Conservation (phyloP, 1,140 invertebrate species). For the Heterodera carotae region DNA sequence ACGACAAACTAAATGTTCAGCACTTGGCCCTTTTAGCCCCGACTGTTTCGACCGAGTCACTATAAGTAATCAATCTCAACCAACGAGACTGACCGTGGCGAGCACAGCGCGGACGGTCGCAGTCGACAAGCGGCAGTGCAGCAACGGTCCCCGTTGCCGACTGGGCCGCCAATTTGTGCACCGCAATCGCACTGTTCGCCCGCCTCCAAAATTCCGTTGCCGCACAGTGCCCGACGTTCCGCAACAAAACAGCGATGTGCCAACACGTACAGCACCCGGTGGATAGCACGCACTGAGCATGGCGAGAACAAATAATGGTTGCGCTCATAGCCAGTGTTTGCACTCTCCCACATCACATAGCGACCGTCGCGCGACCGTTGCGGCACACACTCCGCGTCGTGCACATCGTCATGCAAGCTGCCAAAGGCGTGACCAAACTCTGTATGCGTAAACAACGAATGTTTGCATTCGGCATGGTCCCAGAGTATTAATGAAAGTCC, state of each 20-base stretch:
- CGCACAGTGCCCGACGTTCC: slow-evolving; percentile 44
- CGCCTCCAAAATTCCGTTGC: slow-evolving; percentile 51
- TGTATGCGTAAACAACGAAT: slow-evolving; percentile 30
- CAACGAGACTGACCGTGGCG: slow-evolving; percentile 25
- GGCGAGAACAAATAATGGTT: slow-evolving; percentile 53
- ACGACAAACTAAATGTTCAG: not conserved
- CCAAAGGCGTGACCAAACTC: slow-evolving; percentile 51
- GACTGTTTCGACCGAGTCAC: too few species aligned
- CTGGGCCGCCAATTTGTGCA: slow-evolving; percentile 36
- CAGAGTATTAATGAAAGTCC: too few species aligned
- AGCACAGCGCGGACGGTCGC: slow-evolving; percentile 35
- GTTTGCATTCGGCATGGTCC: too few species aligned
- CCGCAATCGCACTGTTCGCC: slow-evolving; percentile 52
- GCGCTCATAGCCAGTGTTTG: slow-evolving; percentile 50
- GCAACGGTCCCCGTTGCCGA: slow-evolving; percentile 32
- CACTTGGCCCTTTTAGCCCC: too few species aligned
- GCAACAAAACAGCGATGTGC: slow-evolving; percentile 49
- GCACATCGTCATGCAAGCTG: slow-evolving; percentile 37
- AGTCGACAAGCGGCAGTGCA: slow-evolving; percentile 43
- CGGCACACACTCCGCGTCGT: slow-evolving; percentile 42
- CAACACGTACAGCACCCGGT: slow-evolving; percentile 46
- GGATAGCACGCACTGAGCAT: slow-evolving; percentile 48
- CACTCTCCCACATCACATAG: slow-evolving; percentile 52
- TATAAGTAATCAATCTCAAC: too few species aligned
- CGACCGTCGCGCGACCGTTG: slow-evolving; percentile 43